Base-by-base conservation (phyloP, 1,140 invertebrate species). In the Whitmania pigra region DNA sequence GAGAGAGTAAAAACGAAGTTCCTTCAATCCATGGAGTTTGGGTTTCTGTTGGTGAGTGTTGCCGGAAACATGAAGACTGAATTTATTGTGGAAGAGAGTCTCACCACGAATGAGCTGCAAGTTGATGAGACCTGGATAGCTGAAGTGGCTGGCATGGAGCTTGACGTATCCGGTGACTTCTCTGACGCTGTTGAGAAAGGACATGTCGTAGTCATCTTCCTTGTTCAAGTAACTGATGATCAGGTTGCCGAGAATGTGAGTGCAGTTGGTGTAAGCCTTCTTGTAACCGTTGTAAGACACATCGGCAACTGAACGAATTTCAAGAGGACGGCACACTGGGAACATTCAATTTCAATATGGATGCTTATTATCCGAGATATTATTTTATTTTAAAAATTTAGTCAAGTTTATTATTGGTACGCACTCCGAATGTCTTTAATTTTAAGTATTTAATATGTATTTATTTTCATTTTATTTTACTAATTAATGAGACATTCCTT, bases 171-270 rank as follows among this genome's bases (percentile, higher is more conserved):
- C 94, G 3, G 93, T 97, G 43, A 98, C 93, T 53, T 88, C 94
- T 55, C 92, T 86, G 75, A 98, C 97, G 78, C 92, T 87, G 78
- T 93, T 87, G n/a, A 97, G 84, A 80, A 97, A 97, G 75, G 88
- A 91, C 53, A 98, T 86, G 80, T 97, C 92, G 78, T 71, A 71
- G 11, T 69, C 43, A 13, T 27, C 36, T 13, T 49, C 67, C 13
- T 73, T 57, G 31, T 80, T 77, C 18, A 80, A 71, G 74, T 74
- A 78, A 15, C 76, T 75, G 25, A 98, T 85, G 84, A 97, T 94
- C 78, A 97, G 84, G 81, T 97, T 97, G 22, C 94, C 94, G 80
- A 96, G 92, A 49, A 98, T 93, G 82, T 95, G 95, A n/a, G 94
- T 97, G 84, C 94, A 97, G 83, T 97, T 97, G 55, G 89, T 93